A percentile compares a stretch with the other conserved stretches of the same genome.
Evolutionary conservation across 2,888 invertebrate genomes (phyloP).

Genomic region (Xylocampa areola): DNA sequence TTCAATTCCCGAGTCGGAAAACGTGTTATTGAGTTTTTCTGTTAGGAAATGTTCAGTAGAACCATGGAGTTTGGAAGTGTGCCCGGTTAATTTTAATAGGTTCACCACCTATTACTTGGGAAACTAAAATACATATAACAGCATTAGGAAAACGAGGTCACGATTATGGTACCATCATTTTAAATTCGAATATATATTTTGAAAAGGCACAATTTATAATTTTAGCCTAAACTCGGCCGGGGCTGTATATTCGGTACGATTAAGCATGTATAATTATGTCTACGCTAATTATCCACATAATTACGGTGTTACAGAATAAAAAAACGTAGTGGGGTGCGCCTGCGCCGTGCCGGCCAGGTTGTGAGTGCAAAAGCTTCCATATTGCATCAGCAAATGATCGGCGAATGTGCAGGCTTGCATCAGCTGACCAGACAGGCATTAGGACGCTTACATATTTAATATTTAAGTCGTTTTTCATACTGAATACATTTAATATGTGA

Average conservation of each 20-base stretch:
- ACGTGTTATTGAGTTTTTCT: too few relatives aligned
- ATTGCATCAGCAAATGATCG: conserved; percentile 74
- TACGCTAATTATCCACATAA: conserved; percentile 25
- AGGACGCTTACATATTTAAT: too few relatives aligned
- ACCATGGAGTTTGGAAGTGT: too few relatives aligned
- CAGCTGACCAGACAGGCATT: conserved; percentile 16
- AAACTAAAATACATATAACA: too few relatives aligned
- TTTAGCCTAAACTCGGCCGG: background rate
- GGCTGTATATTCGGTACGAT: conserved; percentile 5
- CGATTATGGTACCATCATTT: too few relatives aligned
- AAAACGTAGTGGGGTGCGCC: conserved; percentile 22
- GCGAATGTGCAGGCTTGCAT: conserved; percentile 34
- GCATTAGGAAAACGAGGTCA: too few relatives aligned
- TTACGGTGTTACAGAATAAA: conserved; percentile 38
- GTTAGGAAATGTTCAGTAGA: too few relatives aligned
- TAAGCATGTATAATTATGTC: conserved; percentile 30
- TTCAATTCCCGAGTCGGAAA: too few relatives aligned
- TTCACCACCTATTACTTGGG: too few relatives aligned
- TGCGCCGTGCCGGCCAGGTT: conserved; percentile 47
- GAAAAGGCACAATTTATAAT: background rate
- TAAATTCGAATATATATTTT: background rate
- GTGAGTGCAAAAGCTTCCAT: conserved; percentile 65
- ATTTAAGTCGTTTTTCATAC: too few relatives aligned
- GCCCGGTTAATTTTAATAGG: too few relatives aligned
- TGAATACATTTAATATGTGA: too few relatives aligned